Evolutionary conservation across 2,113 vertebrate species (phyloP), one percentile per base, ranked within the genome.

Genomic region (Corynorhinus townsendii): DNA sequence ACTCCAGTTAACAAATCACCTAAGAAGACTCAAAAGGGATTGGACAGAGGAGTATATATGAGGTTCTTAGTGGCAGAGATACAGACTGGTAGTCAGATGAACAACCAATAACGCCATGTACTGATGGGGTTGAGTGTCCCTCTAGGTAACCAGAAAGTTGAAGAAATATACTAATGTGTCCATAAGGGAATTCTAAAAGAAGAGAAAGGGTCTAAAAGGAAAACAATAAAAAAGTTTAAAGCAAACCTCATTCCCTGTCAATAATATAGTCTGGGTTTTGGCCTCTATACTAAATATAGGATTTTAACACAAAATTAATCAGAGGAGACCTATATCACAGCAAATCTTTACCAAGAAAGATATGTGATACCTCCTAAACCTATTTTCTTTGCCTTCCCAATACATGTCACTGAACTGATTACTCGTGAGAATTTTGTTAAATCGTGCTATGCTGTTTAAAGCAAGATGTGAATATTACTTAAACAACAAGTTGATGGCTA

Each of bases 381-480:
- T 30, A 62, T 54, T 95, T 81, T 47, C 35, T 95, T 79, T 86
- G 45, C 28, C 62, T 96, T 73, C 54, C 54, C 38, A 89, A 10
- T 79, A 59, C 49, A 12, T 81, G 30, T 76, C 68, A 88, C 45
- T 86, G 66, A 90, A 85, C 56, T 85, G 86, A 76, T 62, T 95
- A 81, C 76, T 71, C 85, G 68, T 10, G 91, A 81, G 66, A 93
- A 90, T 72, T 40, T 59, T 16, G 14, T n/a, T 75, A 82, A 92
- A 90, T 79, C 81, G 47, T 33, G 7, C 40, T 47, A 47, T 79
- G 47, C 56, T 49, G 33, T 92, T 94, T 94, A 59, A 80, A 95
- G 81, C 30, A 94, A 85, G 49, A 56, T 90, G 54, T 86, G 43
- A 91, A 43, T 73, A 88, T 73, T 93, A 94, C n/a, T 87, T 92